Percentiles rank a stretch among this genome's conserved stretches.
Conservation (phyloP, 2,113 vertebrate genomes). For the Todiramphus chloris region DNA sequence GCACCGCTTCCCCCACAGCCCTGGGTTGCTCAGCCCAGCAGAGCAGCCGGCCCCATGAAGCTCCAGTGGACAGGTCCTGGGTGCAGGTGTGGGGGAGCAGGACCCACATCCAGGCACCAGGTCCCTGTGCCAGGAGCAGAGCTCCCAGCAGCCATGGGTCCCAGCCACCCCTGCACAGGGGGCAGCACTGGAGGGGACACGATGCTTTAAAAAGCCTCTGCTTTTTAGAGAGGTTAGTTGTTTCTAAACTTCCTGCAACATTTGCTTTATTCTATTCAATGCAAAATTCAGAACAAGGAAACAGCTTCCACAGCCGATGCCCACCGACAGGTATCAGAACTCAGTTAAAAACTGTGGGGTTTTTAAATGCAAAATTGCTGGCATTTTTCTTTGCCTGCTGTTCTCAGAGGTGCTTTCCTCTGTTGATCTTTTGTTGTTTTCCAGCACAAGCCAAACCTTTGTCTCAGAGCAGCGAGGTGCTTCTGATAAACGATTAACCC, state of each 20-base stretch:
- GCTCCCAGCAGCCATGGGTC: accelerated
- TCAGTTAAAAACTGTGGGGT: background rate
- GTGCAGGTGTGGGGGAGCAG: accelerated
- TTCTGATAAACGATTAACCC: background rate
- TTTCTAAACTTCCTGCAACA: background rate
- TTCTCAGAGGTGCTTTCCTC: background rate
- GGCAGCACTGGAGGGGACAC: accelerated
- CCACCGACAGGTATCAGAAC: background rate
- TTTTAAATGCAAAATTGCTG: background rate
- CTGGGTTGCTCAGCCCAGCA: background rate
- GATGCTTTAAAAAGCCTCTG: accelerated
- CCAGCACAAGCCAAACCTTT: background rate
- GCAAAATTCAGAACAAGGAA: background rate
- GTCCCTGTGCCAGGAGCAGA: background rate
- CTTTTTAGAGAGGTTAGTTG: background rate
- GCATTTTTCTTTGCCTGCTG: background rate
- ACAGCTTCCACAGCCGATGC: background rate
- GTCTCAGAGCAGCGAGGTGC: background rate
- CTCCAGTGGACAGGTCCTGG: too few relatives aligned
- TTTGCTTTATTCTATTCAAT: background rate
- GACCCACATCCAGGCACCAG: accelerated
- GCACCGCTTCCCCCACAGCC: accelerated
- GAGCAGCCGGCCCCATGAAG: accelerated
- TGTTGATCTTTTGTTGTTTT: background rate
- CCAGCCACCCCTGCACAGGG: accelerated